Percentiles rank a stretch among this genome's conserved stretches.
phyloP scores from a whole-genome alignment of 2,888 invertebrate species.

The Melanargia galathea region DNA sequence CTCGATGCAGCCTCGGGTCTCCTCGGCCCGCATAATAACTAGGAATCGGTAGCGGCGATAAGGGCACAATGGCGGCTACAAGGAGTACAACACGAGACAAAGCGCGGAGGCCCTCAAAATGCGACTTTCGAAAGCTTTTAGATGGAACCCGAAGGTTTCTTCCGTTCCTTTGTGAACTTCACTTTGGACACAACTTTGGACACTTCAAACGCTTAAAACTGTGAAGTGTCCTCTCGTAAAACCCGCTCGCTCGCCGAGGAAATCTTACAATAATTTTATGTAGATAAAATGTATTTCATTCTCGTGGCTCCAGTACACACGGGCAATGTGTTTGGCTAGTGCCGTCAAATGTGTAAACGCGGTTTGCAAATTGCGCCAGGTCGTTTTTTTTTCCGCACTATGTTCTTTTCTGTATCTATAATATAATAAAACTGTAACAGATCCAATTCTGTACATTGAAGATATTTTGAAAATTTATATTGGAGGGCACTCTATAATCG shows the following conservation, averaged over 20 bases:
- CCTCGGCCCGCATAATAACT: conserved; percentile 57
- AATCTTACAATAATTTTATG: conserved; percentile 10
- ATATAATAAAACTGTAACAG: too few relatives aligned
- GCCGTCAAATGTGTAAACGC: too few relatives aligned
- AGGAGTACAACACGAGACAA: conserved; percentile 59
- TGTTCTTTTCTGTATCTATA: too few relatives aligned
- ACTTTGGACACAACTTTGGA: too few relatives aligned
- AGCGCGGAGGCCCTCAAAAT: conserved; percentile 49
- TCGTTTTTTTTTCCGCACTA: too few relatives aligned
- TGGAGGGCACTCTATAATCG: too few relatives aligned
- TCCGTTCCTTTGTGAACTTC: conserved; percentile 46
- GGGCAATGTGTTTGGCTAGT: too few relatives aligned
- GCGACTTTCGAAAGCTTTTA: conserved; percentile 60
- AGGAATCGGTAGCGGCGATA: conserved; percentile 57
- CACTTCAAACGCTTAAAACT: conserved; percentile 60
- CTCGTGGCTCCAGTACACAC: too few relatives aligned
- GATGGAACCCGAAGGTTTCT: conserved; percentile 44
- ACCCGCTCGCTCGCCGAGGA: conserved; percentile 21
- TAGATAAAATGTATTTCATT: conserved; percentile 8
- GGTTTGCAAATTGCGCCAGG: too few relatives aligned
- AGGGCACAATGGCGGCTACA: conserved; percentile 61
- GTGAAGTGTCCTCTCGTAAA: conserved; percentile 52
- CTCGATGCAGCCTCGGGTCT: conserved; percentile 19
- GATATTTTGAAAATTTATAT: too few relatives aligned
- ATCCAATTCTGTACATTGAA: too few relatives aligned